phyloP scores from a whole-genome alignment of 1,140 invertebrate genomes.

The Antheraea pernyi region DNA sequence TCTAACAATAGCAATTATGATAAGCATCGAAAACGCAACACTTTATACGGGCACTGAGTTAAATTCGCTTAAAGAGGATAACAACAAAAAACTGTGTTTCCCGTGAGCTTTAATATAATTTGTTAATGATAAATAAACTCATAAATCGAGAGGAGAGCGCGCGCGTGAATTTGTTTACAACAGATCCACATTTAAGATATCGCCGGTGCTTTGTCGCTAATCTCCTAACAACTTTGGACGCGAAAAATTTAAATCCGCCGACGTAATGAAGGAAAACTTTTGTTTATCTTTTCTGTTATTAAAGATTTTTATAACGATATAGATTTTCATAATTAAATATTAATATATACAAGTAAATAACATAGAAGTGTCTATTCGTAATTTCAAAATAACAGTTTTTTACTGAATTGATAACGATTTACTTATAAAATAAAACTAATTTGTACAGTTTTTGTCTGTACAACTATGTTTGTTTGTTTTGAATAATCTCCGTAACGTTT shows the following conservation, averaged over 20 bases:
- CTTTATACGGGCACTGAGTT: conserved; percentile 26
- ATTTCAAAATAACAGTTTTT: no score
- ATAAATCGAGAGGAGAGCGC: conserved; percentile 67
- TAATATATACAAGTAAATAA: no score
- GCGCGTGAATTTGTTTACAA: conserved; percentile 74
- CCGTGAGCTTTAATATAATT: conserved; percentile 73
- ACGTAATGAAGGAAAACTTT: conserved; percentile 66
- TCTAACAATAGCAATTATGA: conserved; percentile 25
- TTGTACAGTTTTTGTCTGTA: no score
- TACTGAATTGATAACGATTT: no score
- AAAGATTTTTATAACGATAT: neutral
- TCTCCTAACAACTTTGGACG: conserved; percentile 71
- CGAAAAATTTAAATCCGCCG: conserved; percentile 71
- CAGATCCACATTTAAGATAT: conserved; percentile 78
- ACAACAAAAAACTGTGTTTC: conserved; percentile 54
- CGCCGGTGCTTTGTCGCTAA: conserved; percentile 70
- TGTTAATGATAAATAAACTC: conserved; percentile 81
- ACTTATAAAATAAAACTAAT: no score
- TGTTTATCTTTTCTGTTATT: neutral
- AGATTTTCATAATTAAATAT: no score
- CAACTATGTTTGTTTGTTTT: no score
- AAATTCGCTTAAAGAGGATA: conserved; percentile 36
- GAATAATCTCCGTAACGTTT: no score
- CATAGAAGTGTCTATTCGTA: no score
- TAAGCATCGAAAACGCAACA: conserved; percentile 48